A percentile compares a stretch with the other conserved stretches of the same genome.
Conservation (phyloP, 2,113 vertebrate genomes). For the Xiphophorus hellerii region DNA sequence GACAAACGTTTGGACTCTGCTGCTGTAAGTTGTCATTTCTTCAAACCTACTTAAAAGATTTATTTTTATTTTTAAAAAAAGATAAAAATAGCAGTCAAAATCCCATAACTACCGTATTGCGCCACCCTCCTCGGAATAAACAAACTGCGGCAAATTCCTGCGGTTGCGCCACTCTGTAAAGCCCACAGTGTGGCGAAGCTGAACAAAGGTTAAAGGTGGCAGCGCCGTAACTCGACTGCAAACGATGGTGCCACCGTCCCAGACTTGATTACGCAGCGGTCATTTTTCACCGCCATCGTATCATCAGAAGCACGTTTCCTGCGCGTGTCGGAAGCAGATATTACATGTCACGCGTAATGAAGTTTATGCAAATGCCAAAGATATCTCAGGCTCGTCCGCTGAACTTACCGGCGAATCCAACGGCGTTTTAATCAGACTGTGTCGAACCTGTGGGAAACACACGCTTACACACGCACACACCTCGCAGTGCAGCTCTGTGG, state of each 20-base stretch:
- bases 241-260: not conserved
- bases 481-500: not conserved
- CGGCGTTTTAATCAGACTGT: not conserved
- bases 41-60: no score
- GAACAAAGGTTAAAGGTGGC: constrained; percentile 53
- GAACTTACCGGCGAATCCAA: not conserved
- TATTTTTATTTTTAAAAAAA: no score
- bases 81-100: no score
- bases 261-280: constrained; percentile 18
- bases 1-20: no score
- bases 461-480: not conserved
- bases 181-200: constrained; percentile 6
- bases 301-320: not conserved
- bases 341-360: not conserved
- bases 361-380: not conserved
- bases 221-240: constrained; percentile 33
- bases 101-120: not conserved
- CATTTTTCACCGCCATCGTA: not conserved
- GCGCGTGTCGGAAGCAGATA: not conserved
- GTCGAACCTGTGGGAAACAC: not conserved
- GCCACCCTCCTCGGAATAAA: not conserved
- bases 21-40: not conserved
- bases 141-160: constrained; percentile 1
- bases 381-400: not conserved
- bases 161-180: constrained; percentile 46